Evolutionary conservation across 2,888 invertebrate species (phyloP).

Genomic region (Coelinius sp.): DNA sequence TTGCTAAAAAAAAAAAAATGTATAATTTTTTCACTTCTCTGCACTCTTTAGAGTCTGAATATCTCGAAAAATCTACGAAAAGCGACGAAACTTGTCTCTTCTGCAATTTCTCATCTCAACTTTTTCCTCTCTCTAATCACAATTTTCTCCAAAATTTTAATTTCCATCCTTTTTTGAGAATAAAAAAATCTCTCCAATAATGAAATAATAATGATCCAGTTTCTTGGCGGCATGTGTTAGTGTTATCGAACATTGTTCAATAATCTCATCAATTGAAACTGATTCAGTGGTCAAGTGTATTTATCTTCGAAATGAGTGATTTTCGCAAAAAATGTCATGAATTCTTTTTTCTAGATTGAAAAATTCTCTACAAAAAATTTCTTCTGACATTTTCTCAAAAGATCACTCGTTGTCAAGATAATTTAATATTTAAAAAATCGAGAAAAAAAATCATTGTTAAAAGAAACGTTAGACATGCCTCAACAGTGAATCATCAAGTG

Average conservation of each 20-base stretch:
- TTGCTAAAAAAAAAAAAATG: not conserved
- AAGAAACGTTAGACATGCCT: not conserved
- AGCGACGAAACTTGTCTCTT: not conserved
- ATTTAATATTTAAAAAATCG: not conserved
- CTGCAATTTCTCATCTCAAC: not conserved
- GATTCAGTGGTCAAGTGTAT: constrained; percentile 32
- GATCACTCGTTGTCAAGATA: no score
- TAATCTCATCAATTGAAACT: constrained; percentile 12
- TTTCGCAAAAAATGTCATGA: no score
- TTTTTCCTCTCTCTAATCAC: constrained; percentile 25
- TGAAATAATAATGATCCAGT: constrained; percentile 52
- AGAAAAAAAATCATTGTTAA: not conserved
- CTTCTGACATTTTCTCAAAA: no score
- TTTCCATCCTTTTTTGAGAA: not conserved
- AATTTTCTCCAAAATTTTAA: not conserved
- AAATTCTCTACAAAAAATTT: no score
- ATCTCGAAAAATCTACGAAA: not conserved
- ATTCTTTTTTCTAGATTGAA: no score
- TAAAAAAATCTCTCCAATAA: not conserved
- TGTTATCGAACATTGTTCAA: no score
- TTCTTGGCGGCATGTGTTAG: constrained; percentile 64
- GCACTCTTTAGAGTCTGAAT: not conserved
- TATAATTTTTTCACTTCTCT: not conserved
- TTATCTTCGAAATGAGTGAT: no score
- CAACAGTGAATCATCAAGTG: no score